Evolutionary conservation across 2,113 vertebrate genomes (phyloP), one percentile per base, ranked within the genome.

Genomic region (Lycaon pictus): DNA sequence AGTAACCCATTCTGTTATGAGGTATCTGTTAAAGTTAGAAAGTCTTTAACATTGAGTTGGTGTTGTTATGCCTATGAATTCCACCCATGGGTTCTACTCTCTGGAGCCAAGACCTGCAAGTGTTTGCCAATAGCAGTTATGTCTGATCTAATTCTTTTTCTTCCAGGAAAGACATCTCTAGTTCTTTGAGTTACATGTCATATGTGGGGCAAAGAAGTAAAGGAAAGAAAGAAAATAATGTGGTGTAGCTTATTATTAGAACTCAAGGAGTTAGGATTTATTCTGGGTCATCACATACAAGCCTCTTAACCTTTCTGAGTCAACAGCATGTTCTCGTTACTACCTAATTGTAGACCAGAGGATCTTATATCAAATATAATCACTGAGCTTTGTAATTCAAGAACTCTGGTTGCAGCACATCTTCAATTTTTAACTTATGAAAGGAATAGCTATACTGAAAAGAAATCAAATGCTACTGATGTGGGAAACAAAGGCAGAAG

Each of bases 161-260:
- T 95, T 65, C 48, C 48, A 88, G 51, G 65, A 48, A 94, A 84
- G n/a, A 17, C 15, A 53, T 43, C 43, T 83, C 48, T 56, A 62
- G 20, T 37, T 90, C 65, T 80, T 51, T 29, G 53, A 76, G 37
- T 83, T 81, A 20, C 17, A 48, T 92, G 79, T 79, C 79, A 69
- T 51, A 62, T 35, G n/a, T 95, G 43, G 62, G 63, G 51, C 88
- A 92, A 69, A 90, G 43, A 92, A 93, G 11, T 81, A 53, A n/a
- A 48, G 48, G n/a, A 72, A 89, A 27, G n/a, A 48, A 58, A 77
- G 22, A 86, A 76, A 87, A 67, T 35, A 37, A 76, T 71, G 22
- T 13, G 17, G 43, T 63, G 22, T 72, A 69, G 20, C 16, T 93
- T 74, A 37, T 43, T 58, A 51, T 56, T n/a, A 48, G 81, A 81